Base-by-base conservation (phyloP, 2,888 invertebrate species). In the Cremastobaeus sp. region DNA sequence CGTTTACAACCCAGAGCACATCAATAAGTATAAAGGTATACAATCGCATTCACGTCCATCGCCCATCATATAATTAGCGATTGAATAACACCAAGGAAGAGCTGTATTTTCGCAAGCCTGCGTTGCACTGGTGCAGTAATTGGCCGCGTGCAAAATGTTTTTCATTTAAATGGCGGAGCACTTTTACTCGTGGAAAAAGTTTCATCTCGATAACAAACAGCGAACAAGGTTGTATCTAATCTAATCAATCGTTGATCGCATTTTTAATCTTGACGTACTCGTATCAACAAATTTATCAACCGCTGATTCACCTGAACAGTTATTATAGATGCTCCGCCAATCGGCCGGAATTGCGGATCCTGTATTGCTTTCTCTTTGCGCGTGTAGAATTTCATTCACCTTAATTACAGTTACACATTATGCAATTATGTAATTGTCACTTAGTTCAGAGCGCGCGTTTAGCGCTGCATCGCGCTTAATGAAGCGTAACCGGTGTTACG, bases 21-120 rank as follows among this genome's bases (percentile, higher is more conserved):
- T 99, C 87, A 93, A 94, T 73, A 93, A 95, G 89, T 99, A 98
- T 89, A 94, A 94, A 91, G 93, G 93, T 90, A 88, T 85, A 37
- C 12, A n/a, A 5, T 1, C 12, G 4, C 14, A 30, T n/a, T n/a
- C n/a, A n/a, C n/a, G n/a, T n/a, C n/a, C n/a, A n/a, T n/a, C n/a
- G n/a, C n/a, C n/a, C n/a, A n/a, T n/a, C n/a, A n/a, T 17, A 11
- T 25, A 18, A 35, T 28, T 28, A 15, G 21, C 8, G 35, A 55
- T 65, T 48, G 12, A 57, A 15, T 59, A 48, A 68, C 17, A 37
- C 12, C 47, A 25, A 37, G 60, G 62, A 62, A 62, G 48, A 41
- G 12, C 20, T 57, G n/a, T 11, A 57, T 48, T 62, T 62, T 32
- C 34, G 11, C 41, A 11, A 4, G 2, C 21, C 43, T 50, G 43